Conservation (phyloP, 2,888 invertebrate species). For the Syrista parreyssii region DNA sequence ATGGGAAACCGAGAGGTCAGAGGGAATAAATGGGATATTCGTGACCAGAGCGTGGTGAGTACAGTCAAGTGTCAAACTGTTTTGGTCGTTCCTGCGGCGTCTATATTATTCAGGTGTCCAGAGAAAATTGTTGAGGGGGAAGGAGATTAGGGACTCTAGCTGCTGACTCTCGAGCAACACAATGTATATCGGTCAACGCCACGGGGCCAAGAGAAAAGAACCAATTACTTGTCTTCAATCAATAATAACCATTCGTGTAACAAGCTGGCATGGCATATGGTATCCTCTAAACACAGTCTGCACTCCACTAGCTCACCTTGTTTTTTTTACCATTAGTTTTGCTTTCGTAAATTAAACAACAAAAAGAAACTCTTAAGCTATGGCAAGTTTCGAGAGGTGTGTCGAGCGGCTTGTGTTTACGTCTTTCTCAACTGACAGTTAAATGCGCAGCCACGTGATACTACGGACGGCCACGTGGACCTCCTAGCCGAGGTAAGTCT, state of each 20-base stretch:
- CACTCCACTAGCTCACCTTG: constrained; percentile 65
- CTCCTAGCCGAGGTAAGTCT: not conserved
- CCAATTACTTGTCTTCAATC: constrained; percentile 39
- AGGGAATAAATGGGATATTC: not conserved
- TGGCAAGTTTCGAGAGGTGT: constrained; percentile 46
- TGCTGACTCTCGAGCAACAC: constrained; percentile 51
- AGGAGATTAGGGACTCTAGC: not conserved
- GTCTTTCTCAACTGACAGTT: not conserved
- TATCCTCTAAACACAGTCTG: constrained; percentile 67
- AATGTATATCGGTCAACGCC: constrained; percentile 53
- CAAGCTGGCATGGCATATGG: constrained; percentile 64
- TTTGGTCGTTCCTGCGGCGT: not conserved
- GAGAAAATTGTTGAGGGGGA: not conserved
- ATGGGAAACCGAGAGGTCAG: not conserved
- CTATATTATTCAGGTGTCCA: not conserved
- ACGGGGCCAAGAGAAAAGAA: constrained; percentile 62
- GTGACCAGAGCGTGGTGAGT: not conserved
- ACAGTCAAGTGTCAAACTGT: not conserved
- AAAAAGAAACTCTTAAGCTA: constrained; percentile 44
- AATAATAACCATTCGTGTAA: constrained; percentile 34
- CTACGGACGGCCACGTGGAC: not conserved
- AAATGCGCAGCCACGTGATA: not conserved
- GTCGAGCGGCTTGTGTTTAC: not conserved
- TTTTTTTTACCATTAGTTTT: constrained; percentile 59
- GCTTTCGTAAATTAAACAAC: constrained; percentile 49